Conservation (phyloP, 2,888 invertebrate species). For the Dasypogon diadema region DNA sequence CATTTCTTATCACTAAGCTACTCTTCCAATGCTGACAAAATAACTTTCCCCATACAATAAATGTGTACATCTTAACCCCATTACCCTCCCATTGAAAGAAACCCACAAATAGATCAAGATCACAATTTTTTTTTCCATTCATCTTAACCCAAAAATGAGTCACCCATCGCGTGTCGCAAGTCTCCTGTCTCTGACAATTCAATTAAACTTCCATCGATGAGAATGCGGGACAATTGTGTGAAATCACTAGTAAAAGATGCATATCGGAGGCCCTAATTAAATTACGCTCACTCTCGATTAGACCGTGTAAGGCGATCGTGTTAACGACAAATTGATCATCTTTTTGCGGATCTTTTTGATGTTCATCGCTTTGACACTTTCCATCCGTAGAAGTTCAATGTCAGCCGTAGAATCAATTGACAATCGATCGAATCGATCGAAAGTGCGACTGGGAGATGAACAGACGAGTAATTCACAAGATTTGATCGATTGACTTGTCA, state of each 20-base stretch:
- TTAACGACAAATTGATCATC: constrained; percentile 25
- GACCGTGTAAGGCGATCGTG: constrained; percentile 33
- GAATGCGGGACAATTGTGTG: constrained; percentile 3
- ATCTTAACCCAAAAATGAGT: too few species aligned
- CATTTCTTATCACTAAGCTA: too few species aligned
- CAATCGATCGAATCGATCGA: background rate
- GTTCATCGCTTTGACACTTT: constrained; percentile 2
- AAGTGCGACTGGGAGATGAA: background rate
- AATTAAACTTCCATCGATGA: background rate
- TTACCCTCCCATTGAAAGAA: too few species aligned
- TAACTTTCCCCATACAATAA: too few species aligned
- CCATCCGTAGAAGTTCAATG: constrained; percentile 37
- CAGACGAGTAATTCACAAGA: constrained; percentile 4
- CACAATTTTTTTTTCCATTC: too few species aligned
- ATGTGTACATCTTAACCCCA: too few species aligned
- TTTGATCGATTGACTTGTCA: constrained; percentile 48
- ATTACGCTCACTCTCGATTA: constrained; percentile 32
- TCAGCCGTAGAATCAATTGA: constrained; percentile 17
- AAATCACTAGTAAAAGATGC: constrained; percentile 34
- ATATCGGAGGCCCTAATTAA: constrained; percentile 39
- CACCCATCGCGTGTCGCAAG: too few species aligned
- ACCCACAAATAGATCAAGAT: too few species aligned
- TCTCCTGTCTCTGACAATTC: too few species aligned
- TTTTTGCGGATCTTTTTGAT: constrained; percentile 28
- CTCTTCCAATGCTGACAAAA: too few species aligned